These are phyloP conservation scores for Tubulanus polymorphus DNA, from an alignment of 2,888 invertebrate species.

Conservation along the genomic window DNA sequence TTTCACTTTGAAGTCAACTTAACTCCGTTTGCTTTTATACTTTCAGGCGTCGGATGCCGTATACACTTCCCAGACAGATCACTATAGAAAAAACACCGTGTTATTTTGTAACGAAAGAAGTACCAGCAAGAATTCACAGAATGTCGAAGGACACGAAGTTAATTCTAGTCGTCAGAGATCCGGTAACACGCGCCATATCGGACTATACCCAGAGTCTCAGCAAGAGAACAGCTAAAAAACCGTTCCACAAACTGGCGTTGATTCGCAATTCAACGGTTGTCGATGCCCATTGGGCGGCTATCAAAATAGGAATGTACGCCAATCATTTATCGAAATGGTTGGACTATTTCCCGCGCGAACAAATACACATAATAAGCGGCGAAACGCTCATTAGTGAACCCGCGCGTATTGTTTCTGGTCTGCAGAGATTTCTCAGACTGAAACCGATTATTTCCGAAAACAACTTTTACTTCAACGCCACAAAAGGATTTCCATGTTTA, in stretches of 20 bases:
- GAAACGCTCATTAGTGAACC: conserved; percentile 82
- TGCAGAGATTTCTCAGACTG: conserved; percentile 82
- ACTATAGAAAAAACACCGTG: conserved; percentile 93
- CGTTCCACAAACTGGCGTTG: conserved; percentile 41
- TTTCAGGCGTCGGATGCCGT: conserved; percentile 78
- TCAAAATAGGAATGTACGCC: conserved; percentile 73
- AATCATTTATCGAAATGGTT: conserved; percentile 80
- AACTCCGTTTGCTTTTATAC: too few relatives aligned
- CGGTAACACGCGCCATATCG: conserved; percentile 84
- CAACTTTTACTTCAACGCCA: conserved; percentile 87
- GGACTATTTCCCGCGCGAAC: conserved; percentile 73
- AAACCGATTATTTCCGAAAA: conserved; percentile 78
- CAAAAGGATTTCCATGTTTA: conserved; percentile 88
- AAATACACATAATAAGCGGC: conserved; percentile 82
- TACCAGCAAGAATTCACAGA: conserved; percentile 73
- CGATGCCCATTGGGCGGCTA: conserved; percentile 76
- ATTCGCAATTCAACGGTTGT: conserved; percentile 69
- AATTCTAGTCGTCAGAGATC: conserved; percentile 82
- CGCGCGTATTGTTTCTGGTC: conserved; percentile 77
- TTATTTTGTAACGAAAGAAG: conserved; percentile 83
- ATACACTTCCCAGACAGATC: conserved; percentile 76
- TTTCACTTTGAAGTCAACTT: too few relatives aligned
- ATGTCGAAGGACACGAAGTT: conserved; percentile 81
- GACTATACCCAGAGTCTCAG: conserved; percentile 77
- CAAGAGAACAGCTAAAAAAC: conserved; percentile 31